Conservation (phyloP, 2,888 invertebrate species). For the Melipona beecheii region DNA sequence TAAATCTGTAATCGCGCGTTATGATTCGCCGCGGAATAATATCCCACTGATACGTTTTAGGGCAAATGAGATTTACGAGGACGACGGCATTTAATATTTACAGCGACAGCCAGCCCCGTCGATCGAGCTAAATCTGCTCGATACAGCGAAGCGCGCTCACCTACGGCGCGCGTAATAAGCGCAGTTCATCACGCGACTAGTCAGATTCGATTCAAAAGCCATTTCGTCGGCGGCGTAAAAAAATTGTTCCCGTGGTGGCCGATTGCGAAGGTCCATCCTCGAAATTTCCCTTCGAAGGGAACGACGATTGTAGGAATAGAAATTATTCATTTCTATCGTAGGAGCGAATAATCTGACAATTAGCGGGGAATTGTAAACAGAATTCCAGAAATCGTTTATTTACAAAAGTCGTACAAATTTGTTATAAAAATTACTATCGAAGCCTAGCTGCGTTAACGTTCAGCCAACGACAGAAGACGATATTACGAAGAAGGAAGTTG, state of each 20-base stretch:
- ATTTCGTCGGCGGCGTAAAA: slow-evolving; percentile 10
- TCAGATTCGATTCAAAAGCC: slow-evolving; percentile 29
- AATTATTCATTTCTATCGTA: not conserved
- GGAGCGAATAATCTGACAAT: too few relatives aligned
- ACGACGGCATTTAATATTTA: slow-evolving; percentile 51
- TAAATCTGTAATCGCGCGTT: slow-evolving; percentile 33
- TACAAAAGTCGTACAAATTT: too few relatives aligned
- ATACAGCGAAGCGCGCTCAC: slow-evolving; percentile 25
- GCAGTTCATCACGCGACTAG: slow-evolving; percentile 44
- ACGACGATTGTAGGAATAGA: not conserved
- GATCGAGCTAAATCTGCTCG: slow-evolving; percentile 45
- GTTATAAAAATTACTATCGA: too few relatives aligned
- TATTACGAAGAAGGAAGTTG: too few relatives aligned
- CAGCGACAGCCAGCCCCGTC: slow-evolving; percentile 15
- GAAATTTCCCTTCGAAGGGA: not conserved
- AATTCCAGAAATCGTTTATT: too few relatives aligned
- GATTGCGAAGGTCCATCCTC: not conserved
- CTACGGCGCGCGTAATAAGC: slow-evolving; percentile 49
- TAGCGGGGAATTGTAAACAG: too few relatives aligned
- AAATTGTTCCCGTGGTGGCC: not conserved
- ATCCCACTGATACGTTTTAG: slow-evolving; percentile 38
- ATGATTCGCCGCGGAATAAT: slow-evolving; percentile 35
- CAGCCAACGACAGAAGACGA: too few relatives aligned
- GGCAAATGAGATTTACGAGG: slow-evolving; percentile 54
- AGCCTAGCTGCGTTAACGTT: too few relatives aligned